Evolutionary conservation across 2,888 invertebrate genomes (phyloP).

Genomic region (Megaustenia siamemsis): DNA sequence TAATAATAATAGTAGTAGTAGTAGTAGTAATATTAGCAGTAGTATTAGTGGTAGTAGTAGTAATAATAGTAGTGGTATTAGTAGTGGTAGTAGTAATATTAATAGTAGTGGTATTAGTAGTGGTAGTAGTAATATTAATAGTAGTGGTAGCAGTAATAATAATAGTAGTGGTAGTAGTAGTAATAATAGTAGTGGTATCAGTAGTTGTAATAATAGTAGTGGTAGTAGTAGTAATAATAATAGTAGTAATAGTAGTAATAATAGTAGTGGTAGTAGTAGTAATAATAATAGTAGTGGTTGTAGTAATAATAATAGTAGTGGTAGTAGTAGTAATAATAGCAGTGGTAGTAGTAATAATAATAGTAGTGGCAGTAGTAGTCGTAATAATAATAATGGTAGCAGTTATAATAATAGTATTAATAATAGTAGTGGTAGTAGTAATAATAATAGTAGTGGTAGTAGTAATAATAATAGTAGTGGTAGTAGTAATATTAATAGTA

Average conservation of each 20-base stretch:
- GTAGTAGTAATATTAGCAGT: background rate
- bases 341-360: background rate
- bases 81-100: conserved; percentile 41
- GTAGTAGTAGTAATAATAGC: conserved; percentile 29
- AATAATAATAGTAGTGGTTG: conserved; percentile 31
- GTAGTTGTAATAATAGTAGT: conserved; percentile 32
- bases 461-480: conserved; percentile 16
- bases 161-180: conserved; percentile 43
- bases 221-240: conserved; percentile 27
- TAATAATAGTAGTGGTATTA: conserved; percentile 20
- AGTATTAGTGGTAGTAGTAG: conserved; percentile 23
- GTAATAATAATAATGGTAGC: conserved; percentile 23
- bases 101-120: conserved; percentile 44
- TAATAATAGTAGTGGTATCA: too few relatives aligned
- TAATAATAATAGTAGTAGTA: conserved; percentile 20
- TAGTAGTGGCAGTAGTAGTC: conserved; percentile 26
- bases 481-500: conserved; percentile 16
- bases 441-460: conserved; percentile 26
- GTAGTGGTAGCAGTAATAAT: conserved; percentile 36
- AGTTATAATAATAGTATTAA: background rate
- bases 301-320: conserved; percentile 32
- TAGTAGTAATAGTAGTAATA: conserved; percentile 32
- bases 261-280: conserved; percentile 38
- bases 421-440: conserved; percentile 12
- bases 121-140: conserved; percentile 32